These are phyloP conservation scores for Glyptemys insculpta DNA, from an alignment of 2,797 vertebrate genomes.

Conservation along the genomic window DNA sequence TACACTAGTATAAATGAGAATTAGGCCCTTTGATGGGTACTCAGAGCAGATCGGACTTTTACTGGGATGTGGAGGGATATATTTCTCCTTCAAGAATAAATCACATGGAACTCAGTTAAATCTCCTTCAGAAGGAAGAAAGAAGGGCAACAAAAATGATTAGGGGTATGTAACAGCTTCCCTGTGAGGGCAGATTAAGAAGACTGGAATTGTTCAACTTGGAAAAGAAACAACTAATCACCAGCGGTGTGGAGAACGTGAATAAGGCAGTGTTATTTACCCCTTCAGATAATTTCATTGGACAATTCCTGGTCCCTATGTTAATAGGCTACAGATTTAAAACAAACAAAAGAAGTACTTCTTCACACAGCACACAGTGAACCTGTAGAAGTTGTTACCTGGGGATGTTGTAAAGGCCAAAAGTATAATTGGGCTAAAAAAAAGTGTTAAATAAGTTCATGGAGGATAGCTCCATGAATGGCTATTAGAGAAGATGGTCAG, in stretches of 20 bases:
- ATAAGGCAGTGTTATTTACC: background rate
- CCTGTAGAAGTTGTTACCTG: background rate
- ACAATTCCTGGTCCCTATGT: too few relatives aligned
- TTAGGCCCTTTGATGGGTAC: background rate
- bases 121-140: background rate
- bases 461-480: background rate
- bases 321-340: background rate
- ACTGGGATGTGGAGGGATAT: background rate
- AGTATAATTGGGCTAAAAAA: background rate
- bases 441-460: background rate
- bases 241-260: background rate
- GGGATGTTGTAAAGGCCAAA: background rate
- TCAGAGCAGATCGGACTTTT: background rate
- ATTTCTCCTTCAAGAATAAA: background rate
- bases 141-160: background rate
- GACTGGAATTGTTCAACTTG: background rate
- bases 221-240: background rate
- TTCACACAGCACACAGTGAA: background rate
- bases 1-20: background rate
- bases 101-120: background rate
- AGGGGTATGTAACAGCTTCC: background rate
- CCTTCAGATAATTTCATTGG: too few relatives aligned
- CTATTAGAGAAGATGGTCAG: background rate
- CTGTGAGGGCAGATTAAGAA: background rate
- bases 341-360: background rate